Evolutionary conservation across 92 coral and sea anemone genomes (phyloP), one percentile per base, ranked within the genome.

Genomic region (Plumapathes pennacea): DNA sequence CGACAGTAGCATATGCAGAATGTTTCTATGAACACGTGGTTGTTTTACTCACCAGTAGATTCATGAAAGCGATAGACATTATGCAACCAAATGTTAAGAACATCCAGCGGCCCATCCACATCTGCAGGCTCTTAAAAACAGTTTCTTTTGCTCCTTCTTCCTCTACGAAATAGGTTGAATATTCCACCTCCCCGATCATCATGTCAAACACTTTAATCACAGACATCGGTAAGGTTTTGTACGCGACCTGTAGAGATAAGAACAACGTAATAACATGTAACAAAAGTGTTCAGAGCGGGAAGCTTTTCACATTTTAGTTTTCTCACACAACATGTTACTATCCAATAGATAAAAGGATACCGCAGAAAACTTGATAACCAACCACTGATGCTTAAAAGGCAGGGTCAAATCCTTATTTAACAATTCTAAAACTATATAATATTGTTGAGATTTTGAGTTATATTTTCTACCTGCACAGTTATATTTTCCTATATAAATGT

Each of bases 111-210:
- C 89, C 89, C 70, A 90, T 85, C 3, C 89, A 78, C 47, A 80
- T 78, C 17, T 63, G 5, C 2, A 70, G 80, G 28, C 38, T 74
- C 1, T 71, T 62, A 3, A 66, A 36, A 10, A 18, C 0, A 25
- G 33, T 31, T 15, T 73, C 48, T 0, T 20, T 26, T n/a, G 10
- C 21, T 0, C 9, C 20, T 25, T 70, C 57, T 38, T 86, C 86
- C 28, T 69, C 69, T 3, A 90, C 81, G 20, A 90, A 90, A 37
- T 57, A 72, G 17, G 51, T 57, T 10, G 42, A 64, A 45, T 75
- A 90, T 36, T 86, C 97, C 1, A 90, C 37, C 37, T 89, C 97
- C 6, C 97, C 97, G n/a, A 84, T 66, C 80, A 88, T 90, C 97
- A 90, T 90, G 42, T 80, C 89, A 2, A 70, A 74, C 25, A 74